phyloP scores from a whole-genome alignment of 2,113 vertebrate species.

The Caracal caracal region DNA sequence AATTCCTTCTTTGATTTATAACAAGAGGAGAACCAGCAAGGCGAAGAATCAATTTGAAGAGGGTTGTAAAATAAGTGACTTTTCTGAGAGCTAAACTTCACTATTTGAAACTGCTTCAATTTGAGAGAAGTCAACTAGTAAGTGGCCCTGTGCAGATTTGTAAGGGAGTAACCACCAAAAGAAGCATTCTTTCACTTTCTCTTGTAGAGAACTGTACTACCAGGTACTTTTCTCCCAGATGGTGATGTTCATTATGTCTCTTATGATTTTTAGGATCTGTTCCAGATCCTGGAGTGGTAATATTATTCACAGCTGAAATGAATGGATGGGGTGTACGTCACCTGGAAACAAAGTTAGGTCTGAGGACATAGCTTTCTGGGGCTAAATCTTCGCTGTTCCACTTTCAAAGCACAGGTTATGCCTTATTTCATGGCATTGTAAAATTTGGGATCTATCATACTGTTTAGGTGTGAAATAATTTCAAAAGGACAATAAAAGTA shows the following conservation, averaged over 20 bases:
- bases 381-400: not conserved
- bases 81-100: constrained; percentile 1
- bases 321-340: not conserved
- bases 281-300: not conserved
- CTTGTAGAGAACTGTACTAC: not conserved
- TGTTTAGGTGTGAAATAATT: not conserved
- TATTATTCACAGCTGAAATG: not conserved
- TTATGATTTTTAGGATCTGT: not conserved
- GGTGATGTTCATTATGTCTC: not conserved
- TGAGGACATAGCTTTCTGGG: not conserved
- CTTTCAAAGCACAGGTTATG: not conserved
- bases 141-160: not conserved
- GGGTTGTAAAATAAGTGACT: not conserved
- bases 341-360: not conserved
- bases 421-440: not conserved
- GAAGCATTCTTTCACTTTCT: not conserved
- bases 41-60: not conserved
- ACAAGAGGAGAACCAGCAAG: not conserved
- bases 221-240: not conserved
- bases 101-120: not conserved
- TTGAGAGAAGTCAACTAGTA: not conserved
- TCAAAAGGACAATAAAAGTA: not conserved
- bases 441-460: not conserved
- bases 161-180: not conserved
- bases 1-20: constrained; percentile 25